Percentiles rank a stretch among this genome's conserved stretches.
phyloP scores from a whole-genome alignment of 2,888 invertebrate genomes.

The Prosapia bicincta region DNA sequence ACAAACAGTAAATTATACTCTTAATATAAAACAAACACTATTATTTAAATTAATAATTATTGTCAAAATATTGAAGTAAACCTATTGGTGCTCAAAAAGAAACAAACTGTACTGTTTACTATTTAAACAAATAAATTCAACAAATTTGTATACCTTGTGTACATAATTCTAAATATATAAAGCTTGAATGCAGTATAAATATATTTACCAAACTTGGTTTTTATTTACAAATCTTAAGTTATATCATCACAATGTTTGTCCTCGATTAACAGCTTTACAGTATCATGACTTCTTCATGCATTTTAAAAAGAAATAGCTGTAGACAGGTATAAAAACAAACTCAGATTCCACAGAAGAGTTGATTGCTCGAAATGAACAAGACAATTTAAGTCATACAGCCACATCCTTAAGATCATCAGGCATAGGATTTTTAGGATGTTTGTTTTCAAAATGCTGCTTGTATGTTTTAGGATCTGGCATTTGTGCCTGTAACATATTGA shows the following conservation, averaged over 20 bases:
- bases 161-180: too few relatives aligned
- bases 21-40: too few relatives aligned
- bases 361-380: neutral
- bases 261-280: neutral
- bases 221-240: neutral
- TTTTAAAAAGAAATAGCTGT: neutral
- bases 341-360: neutral
- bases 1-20: too few relatives aligned
- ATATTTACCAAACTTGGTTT: neutral
- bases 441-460: constrained; percentile 99
- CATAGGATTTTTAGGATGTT: constrained; percentile 94
- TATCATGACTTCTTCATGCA: neutral
- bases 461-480: constrained; percentile 99
- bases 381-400: constrained; percentile 46
- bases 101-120: too few relatives aligned
- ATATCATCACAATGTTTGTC: neutral
- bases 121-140: too few relatives aligned
- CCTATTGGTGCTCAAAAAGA: too few relatives aligned
- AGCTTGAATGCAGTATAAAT: too few relatives aligned
- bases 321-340: neutral
- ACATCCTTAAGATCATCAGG: constrained; percentile 79
- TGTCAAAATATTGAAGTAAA: too few relatives aligned
- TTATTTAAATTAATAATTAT: too few relatives aligned
- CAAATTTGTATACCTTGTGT: too few relatives aligned
- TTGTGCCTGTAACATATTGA: constrained; percentile 83